Evolutionary conservation across 1,140 invertebrate species (phyloP), one percentile per base, ranked within the genome.

Genomic region (Laodelphax striatellus): DNA sequence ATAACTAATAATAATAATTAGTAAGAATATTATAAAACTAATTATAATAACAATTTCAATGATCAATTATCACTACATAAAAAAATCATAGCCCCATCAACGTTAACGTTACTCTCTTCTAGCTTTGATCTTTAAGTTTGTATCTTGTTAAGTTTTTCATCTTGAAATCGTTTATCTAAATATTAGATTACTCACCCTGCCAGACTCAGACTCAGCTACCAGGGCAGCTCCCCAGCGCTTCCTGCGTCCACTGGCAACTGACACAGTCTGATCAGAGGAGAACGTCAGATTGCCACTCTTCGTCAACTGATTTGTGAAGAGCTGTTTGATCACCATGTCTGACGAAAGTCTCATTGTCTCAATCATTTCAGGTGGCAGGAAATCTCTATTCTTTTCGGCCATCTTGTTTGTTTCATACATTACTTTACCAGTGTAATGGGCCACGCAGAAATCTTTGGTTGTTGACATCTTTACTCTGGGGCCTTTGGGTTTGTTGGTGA

Each of bases 291-390:
- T 90, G 0, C 90, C 90, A 46, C 86, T 86, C 73, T 86, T 88
- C n/a, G 90, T 88, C 14, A 95, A 72, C 70, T 89, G 87, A 67
- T 90, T 90, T 55, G 82, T 82, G 71, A 95, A 97, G 64, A 94
- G 74, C 24, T 84, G 74, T 67, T 82, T 82, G n/a, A 95, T 76
- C 9, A 81, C 76, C n/a, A 75, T 71, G 72, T 87, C 82, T 13
- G 75, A 77, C 0, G 92, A 95, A 14, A 80, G 78, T 68, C 92
- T 78, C 74, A 95, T 77, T 5, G 89, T 84, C 71, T 88, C 85
- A 54, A 87, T 85, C 72, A 94, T 84, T 74, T 94, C 92, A 0
- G 86, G 86, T 1, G 92, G 85, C 11, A 94, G 74, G 67, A 92
- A 92, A 70, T 95, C 92, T 44, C 88, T 81, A 75, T 95, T 95